Conservation (phyloP, 2,797 vertebrate species). For the Cyclura pinguis region DNA sequence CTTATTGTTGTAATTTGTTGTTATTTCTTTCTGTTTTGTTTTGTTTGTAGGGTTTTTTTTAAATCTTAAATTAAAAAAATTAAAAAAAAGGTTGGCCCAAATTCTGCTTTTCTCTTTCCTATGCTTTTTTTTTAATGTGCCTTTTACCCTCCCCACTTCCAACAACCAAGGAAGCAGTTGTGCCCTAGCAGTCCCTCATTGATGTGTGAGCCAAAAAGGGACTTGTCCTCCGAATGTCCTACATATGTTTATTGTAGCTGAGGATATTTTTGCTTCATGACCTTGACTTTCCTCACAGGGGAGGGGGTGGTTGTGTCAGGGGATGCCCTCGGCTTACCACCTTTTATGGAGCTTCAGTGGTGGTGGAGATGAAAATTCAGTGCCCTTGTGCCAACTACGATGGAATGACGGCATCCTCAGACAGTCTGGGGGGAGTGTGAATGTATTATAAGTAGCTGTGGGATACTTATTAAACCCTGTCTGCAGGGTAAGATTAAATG, state of each 20-base stretch:
- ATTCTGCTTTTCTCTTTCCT: background rate
- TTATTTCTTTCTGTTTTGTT: too few species aligned
- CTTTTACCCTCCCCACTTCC: background rate
- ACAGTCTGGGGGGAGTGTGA: background rate
- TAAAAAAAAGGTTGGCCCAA: background rate
- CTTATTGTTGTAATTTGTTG: too few species aligned
- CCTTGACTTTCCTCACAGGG: background rate
- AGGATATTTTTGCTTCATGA: conserved; percentile 21
- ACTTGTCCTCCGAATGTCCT: conserved; percentile 2
- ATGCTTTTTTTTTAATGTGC: background rate
- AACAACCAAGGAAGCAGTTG: background rate
- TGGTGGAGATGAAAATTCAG: background rate
- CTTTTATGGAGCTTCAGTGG: conserved; percentile 24
- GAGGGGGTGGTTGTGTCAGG: background rate
- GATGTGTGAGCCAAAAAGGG: conserved; percentile 7
- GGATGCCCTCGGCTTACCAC: background rate
- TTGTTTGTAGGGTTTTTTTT: too few species aligned
- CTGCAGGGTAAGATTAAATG: background rate
- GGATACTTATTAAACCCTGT: background rate
- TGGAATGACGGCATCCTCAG: background rate
- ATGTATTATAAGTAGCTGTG: background rate
- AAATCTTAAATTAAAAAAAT: background rate
- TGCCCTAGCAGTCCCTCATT: background rate
- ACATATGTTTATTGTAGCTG: background rate
- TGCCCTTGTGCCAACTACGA: background rate